These are phyloP conservation scores for Lydus trimaculatus DNA, from an alignment of 2,888 invertebrate genomes.

Conservation along the genomic window DNA sequence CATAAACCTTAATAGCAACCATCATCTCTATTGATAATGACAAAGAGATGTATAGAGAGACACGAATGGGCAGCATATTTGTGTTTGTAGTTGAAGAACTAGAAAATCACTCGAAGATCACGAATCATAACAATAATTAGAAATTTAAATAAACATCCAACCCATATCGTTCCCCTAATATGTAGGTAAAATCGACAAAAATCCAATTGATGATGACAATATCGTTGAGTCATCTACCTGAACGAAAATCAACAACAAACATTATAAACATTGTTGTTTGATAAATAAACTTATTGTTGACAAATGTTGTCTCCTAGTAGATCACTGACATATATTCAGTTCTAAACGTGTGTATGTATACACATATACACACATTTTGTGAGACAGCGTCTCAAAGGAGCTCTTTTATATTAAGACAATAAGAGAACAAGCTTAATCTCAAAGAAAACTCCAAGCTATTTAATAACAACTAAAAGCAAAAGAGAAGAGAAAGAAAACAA, in stretches of 20 bases:
- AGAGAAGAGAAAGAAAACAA: not conserved
- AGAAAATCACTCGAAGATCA: too few species aligned
- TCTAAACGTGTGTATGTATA: not conserved
- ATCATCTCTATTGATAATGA: too few species aligned
- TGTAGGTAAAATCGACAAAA: not conserved
- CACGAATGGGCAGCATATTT: too few species aligned
- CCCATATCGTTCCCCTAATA: too few species aligned
- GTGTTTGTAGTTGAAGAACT: too few species aligned
- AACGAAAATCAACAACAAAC: not conserved
- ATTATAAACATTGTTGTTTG: not conserved
- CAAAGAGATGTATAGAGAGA: too few species aligned
- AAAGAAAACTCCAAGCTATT: not conserved
- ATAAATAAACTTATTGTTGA: constrained; percentile 1
- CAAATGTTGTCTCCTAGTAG: not conserved
- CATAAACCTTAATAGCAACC: too few species aligned
- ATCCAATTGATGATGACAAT: not conserved
- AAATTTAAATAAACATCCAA: too few species aligned
- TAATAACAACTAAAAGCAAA: not conserved
- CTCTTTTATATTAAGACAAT: not conserved
- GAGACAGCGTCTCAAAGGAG: not conserved
- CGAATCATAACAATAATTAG: too few species aligned
- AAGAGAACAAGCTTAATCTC: not conserved
- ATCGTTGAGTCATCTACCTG: not conserved
- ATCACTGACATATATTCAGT: not conserved
- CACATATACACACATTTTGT: not conserved